Percentiles rank a stretch among this genome's conserved stretches.
Conservation (phyloP, 2,113 vertebrate species). For the Rhinoptilus africanus region DNA sequence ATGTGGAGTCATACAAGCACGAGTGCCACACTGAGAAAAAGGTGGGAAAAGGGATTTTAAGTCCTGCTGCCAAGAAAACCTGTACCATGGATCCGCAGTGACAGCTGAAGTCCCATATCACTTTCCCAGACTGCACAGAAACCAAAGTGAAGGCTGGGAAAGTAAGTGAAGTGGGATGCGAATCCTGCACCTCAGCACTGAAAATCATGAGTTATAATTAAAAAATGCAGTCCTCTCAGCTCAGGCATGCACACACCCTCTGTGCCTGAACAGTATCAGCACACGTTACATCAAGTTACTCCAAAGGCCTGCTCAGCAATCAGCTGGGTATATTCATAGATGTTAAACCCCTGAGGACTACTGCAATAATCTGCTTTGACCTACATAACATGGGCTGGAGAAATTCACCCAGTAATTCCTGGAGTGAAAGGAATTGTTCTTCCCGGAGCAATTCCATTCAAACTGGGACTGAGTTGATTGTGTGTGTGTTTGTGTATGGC, state of each 20-base stretch:
- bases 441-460: not conserved
- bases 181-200: not conserved
- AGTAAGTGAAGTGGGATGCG: not conserved
- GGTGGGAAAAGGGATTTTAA: not conserved
- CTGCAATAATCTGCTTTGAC: conserved; percentile 36
- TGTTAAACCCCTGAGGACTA: conserved; percentile 40
- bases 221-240: not conserved
- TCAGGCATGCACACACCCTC: not conserved
- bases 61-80: not conserved
- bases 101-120: not conserved
- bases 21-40: not conserved
- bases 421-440: conserved; percentile 43
- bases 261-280: not conserved
- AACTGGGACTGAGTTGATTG: not conserved
- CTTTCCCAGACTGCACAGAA: not conserved
- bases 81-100: not conserved
- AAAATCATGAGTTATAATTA: not conserved
- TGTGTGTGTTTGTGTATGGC: not conserved
- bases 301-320: conserved; percentile 20
- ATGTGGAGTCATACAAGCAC: not conserved
- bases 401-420: conserved; percentile 52
- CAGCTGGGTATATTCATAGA: conserved; percentile 50
- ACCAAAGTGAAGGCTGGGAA: not conserved
- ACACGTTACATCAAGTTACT: not conserved
- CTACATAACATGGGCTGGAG: conserved; percentile 48